Evolutionary conservation across 1,140 invertebrate species (phyloP).

Genomic region (Episyrphus balteatus): DNA sequence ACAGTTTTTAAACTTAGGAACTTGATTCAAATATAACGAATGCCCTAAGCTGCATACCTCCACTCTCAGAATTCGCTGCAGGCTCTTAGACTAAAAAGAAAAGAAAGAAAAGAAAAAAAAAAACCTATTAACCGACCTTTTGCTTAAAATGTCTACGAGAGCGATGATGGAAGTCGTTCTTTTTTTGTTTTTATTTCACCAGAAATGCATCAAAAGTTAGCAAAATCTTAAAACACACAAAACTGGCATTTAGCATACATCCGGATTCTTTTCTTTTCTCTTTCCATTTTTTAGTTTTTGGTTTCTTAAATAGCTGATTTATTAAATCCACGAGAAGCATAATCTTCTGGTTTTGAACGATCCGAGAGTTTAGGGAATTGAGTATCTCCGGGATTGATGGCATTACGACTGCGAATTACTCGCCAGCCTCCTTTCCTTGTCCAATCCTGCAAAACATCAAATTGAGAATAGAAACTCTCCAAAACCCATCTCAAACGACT

Average conservation of each 20-base stretch:
- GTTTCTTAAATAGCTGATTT: conserved; percentile 38
- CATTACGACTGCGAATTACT: conserved; percentile 40
- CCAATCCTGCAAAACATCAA: conserved; percentile 48
- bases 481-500: conserved; percentile 25
- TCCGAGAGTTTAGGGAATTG: conserved; percentile 49
- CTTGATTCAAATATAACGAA: too few species aligned
- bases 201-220: neutral
- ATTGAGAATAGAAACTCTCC: neutral
- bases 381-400: conserved; percentile 50
- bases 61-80: too few species aligned
- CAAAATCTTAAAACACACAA: too few species aligned
- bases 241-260: neutral
- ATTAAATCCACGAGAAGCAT: conserved; percentile 56
- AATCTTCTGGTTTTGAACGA: conserved; percentile 46
- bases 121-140: too few species aligned
- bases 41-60: too few species aligned
- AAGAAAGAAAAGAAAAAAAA: too few species aligned
- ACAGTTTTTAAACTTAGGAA: too few species aligned
- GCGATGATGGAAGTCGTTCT: neutral
- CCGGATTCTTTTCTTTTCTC: neutral
- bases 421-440: conserved; percentile 55
- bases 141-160: too few species aligned
- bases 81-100: too few species aligned
- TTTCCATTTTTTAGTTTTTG: too few species aligned
- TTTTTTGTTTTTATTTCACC: neutral